Evolutionary conservation across 1,140 invertebrate species (phyloP).

Genomic region (Trichonephila clavipes): DNA sequence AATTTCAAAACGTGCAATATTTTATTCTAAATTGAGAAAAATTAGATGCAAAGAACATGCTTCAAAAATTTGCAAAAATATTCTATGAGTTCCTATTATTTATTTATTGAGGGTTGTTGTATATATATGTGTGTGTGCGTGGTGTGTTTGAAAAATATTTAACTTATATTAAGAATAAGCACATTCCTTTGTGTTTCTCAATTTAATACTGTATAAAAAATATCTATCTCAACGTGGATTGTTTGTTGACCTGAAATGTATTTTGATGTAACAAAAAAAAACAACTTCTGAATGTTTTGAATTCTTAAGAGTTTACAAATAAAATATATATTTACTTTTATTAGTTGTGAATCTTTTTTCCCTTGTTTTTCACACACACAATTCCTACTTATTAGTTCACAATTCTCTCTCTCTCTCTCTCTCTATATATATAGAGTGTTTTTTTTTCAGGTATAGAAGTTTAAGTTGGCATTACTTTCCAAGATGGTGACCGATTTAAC

Average conservation of each 20-base stretch:
- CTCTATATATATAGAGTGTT: too few species aligned
- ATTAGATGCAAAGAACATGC: neutral
- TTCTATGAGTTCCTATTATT: constrained; percentile 16
- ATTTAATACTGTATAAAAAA: neutral
- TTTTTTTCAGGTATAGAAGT: too few species aligned
- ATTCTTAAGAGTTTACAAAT: neutral
- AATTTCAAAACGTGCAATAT: neutral
- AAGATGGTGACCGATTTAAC: too few species aligned
- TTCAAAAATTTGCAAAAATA: neutral
- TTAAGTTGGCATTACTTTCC: too few species aligned
- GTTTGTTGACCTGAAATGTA: constrained; percentile 10
- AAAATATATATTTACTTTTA: constrained; percentile 31
- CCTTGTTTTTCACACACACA: too few species aligned
- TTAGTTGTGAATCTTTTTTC: neutral
- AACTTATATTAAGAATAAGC: neutral
- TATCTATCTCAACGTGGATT: neutral
- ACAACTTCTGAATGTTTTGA: neutral
- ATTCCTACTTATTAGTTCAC: too few species aligned
- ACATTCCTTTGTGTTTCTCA: neutral
- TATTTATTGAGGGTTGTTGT: constrained; percentile 15
- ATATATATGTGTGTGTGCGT: neutral
- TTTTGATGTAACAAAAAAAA: neutral
- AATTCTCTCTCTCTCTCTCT: too few species aligned
- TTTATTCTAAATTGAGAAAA: neutral
- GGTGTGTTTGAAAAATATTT: neutral